These are phyloP conservation scores for Mobula birostris DNA, from an alignment of 2,113 vertebrate species.

Conservation along the genomic window DNA sequence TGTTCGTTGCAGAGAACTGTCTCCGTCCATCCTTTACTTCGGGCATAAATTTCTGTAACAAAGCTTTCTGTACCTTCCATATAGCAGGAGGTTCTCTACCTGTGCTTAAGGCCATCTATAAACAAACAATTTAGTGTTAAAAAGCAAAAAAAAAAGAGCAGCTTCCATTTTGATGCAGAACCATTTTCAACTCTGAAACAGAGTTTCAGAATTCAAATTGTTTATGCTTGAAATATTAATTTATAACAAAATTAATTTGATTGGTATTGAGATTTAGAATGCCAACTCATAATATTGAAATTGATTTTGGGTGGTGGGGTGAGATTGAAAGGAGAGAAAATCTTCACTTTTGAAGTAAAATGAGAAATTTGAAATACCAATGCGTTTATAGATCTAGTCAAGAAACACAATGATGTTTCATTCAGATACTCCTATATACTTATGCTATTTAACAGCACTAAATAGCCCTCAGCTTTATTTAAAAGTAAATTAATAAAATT, in stretches of 20 bases:
- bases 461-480: not conserved
- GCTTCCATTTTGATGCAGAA: not conserved
- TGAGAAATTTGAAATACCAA: not conserved
- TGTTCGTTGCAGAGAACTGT: conserved; percentile 95
- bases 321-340: not conserved
- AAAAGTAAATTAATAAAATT: not conserved
- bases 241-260: not conserved
- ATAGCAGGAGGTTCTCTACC: conserved; percentile 92
- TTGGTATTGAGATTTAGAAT: not conserved
- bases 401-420: not conserved
- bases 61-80: conserved; percentile 97
- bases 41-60: conserved; percentile 96
- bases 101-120: conserved; percentile 74
- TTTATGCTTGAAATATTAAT: not conserved
- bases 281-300: not conserved
- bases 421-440: not conserved
- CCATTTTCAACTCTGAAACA: not conserved
- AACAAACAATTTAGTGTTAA: conserved; percentile 11
- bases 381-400: not conserved
- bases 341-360: not conserved
- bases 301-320: not conserved
- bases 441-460: not conserved
- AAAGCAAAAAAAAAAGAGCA: not conserved
- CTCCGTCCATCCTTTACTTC: conserved; percentile 86
- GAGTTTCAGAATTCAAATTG: not conserved